Evolutionary conservation across 2,797 vertebrate genomes (phyloP), one percentile per base, ranked within the genome.

Genomic region (Hyperoplus immaculatus): DNA sequence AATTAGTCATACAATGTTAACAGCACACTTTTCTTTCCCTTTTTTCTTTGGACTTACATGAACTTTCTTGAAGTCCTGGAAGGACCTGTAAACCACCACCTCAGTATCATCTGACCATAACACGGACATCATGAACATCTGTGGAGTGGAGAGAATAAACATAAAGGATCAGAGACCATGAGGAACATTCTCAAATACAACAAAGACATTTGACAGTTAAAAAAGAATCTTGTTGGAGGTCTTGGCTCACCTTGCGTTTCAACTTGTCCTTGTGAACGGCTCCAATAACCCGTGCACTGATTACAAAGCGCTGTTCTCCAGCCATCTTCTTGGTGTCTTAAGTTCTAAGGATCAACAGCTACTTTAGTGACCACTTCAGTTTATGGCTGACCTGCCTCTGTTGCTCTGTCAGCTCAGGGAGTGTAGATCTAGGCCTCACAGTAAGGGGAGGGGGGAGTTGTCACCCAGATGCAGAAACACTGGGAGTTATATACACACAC

Each of bases 51-150:
- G 3, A 82, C 94, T 92, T 82, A 96, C 95, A 72, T 96, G 94
- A 18, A 94, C 92, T 61, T 83, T 87, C 82, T 82, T 94, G 72
- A 95, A 96, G 39, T 96, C 89, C 54, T 82, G 39, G 54, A 95
- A 92, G 8, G 94, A 95, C 56, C 95, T 93, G 90, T 95, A 95
- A 57, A 96, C 68, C 6, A 94, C 90, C 46, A 95, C 83, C 69
- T 96, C 95, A 54, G 74, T 74, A 42, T 86, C 69, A 67, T 96
- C 95, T 5, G 95, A 95, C 95, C 95, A 96, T 1, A 87, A 11
- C 36, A 95, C 94, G 1, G 92, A 94, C 0, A 91, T 50, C 92
- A 96, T 94, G 84, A 93, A 95, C 81, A 91, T 84, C 95, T 96
- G 83, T 7, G 69, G 29, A 29, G 29, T 29, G 29, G 46, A 54